Evolutionary conservation across 1,140 invertebrate genomes (phyloP).

Genomic region (Drosophila kurseongensis): DNA sequence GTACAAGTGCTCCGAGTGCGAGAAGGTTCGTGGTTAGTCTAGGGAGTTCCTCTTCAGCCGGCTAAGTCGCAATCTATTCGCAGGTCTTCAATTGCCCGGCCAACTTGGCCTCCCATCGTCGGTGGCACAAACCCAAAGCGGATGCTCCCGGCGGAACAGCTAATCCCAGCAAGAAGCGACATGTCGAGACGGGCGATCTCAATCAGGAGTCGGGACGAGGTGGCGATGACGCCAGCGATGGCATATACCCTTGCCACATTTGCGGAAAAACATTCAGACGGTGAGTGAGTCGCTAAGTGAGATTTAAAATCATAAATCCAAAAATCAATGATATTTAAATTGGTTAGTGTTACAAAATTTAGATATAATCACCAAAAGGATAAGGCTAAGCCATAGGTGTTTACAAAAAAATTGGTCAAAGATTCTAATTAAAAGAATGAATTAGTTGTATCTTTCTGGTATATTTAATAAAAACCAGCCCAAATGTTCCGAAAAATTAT

Average conservation of each 20-base stretch:
- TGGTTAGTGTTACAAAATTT: no score
- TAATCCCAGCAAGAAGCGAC: constrained; percentile 55
- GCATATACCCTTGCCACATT: constrained; percentile 89
- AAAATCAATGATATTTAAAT: no score
- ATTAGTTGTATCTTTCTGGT: no score
- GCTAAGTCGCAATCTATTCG: constrained; percentile 9
- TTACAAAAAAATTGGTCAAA: no score
- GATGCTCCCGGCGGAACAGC: constrained; percentile 29
- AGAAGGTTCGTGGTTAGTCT: constrained; percentile 87
- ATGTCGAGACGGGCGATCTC: constrained; percentile 54
- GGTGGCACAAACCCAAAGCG: constrained; percentile 96
- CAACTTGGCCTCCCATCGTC: constrained; percentile 97
- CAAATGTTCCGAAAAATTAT: no score
- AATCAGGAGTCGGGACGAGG: constrained; percentile 46
- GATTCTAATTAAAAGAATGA: no score
- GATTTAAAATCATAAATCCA: no score
- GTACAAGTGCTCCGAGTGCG: constrained; percentile 99
- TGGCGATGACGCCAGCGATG: constrained; percentile 64
- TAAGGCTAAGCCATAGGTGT: no score
- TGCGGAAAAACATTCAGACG: constrained; percentile 93
- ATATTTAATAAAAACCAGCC: no score
- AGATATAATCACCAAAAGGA: no score
- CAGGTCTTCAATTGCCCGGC: constrained; percentile 98
- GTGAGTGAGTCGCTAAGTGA: constrained; percentile 33
- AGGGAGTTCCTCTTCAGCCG: constrained; percentile 39